Conservation (phyloP, 2,888 invertebrate species). For the Panopea generosa region DNA sequence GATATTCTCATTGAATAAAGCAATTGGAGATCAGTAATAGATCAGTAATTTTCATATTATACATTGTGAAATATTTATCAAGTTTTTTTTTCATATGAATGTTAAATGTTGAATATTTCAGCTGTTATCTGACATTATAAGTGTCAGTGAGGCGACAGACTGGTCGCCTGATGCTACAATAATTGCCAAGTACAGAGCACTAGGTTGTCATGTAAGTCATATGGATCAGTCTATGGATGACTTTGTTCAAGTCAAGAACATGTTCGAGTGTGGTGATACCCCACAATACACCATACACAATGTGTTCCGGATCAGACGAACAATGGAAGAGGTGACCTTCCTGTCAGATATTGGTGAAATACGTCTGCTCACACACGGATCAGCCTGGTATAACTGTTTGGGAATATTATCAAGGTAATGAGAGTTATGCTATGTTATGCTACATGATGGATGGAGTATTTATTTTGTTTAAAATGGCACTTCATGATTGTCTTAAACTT, state of each 20-base stretch:
- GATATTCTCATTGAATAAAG: too few relatives aligned
- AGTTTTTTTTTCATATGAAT: too few relatives aligned
- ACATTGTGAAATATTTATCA: too few relatives aligned
- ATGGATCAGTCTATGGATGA: slow-evolving; percentile 60
- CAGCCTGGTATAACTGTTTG: slow-evolving; percentile 79
- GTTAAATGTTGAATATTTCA: too few relatives aligned
- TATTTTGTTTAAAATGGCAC: too few relatives aligned
- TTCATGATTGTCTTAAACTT: not conserved
- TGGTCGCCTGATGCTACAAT: slow-evolving; percentile 74
- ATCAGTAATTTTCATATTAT: too few relatives aligned
- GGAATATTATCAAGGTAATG: slow-evolving; percentile 83
- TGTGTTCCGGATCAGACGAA: slow-evolving; percentile 74
- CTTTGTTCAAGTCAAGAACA: slow-evolving; percentile 25
- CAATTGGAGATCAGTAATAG: too few relatives aligned
- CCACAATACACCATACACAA: slow-evolving; percentile 47
- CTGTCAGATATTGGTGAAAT: slow-evolving; percentile 68
- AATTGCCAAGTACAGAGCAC: slow-evolving; percentile 80
- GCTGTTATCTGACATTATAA: slow-evolving; percentile 79
- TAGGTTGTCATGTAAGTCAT: slow-evolving; percentile 74
- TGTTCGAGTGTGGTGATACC: not conserved
- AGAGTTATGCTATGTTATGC: not conserved
- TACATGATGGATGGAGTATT: too few relatives aligned
- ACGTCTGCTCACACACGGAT: slow-evolving; percentile 80
- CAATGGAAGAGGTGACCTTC: slow-evolving; percentile 75
- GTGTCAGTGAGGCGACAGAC: slow-evolving; percentile 81